Evolutionary conservation across 2,888 invertebrate genomes (phyloP).

Genomic region (Thymelicus acteon): DNA sequence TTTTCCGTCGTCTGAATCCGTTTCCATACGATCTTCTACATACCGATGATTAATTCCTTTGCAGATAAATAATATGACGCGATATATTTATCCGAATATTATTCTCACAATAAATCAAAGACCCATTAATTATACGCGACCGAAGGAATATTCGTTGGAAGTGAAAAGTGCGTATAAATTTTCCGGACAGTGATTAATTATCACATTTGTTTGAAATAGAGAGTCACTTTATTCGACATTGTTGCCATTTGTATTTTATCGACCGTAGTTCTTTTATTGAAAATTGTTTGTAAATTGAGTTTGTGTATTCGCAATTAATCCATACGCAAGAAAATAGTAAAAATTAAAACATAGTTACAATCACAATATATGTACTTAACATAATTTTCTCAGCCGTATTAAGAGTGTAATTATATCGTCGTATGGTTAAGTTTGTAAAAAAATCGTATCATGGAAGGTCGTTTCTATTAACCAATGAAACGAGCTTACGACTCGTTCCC

Average conservation of each 20-base stretch:
- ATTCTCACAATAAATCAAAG: constrained; percentile 35
- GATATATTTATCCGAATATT: constrained; percentile 31
- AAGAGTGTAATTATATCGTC: too few relatives aligned
- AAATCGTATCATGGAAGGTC: too few relatives aligned
- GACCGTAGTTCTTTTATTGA: constrained; percentile 1
- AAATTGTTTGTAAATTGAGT: not conserved
- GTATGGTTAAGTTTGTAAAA: too few relatives aligned
- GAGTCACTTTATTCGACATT: constrained; percentile 35
- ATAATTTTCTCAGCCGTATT: too few relatives aligned
- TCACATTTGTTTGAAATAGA: constrained; percentile 37
- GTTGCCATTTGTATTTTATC: constrained; percentile 17
- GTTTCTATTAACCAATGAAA: too few relatives aligned
- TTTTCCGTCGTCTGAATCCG: not conserved
- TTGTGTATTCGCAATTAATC: not conserved
- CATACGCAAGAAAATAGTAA: too few relatives aligned
- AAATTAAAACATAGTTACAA: too few relatives aligned
- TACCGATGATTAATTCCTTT: constrained; percentile 25
- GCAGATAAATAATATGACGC: constrained; percentile 31
- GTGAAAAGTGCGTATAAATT: constrained; percentile 36
- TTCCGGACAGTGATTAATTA: constrained; percentile 36
- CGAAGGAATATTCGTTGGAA: constrained; percentile 33
- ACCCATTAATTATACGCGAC: constrained; percentile 36
- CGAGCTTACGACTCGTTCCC: too few relatives aligned
- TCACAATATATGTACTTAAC: too few relatives aligned
- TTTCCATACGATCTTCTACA: not conserved